Evolutionary conservation across 2,113 vertebrate genomes (phyloP).

Genomic region (Callocephalon fimbriatum): DNA sequence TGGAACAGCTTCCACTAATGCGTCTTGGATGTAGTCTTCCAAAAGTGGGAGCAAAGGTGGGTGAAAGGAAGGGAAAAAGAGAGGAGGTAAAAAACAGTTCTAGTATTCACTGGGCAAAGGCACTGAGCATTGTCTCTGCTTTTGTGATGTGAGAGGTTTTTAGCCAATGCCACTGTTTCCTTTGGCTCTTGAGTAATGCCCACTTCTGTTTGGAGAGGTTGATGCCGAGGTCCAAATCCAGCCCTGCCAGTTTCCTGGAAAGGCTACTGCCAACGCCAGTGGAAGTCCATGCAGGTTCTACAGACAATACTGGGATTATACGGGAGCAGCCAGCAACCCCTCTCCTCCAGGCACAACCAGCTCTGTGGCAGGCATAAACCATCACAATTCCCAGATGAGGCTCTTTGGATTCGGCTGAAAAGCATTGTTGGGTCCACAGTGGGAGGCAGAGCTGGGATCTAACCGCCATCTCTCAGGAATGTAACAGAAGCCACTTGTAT

Average conservation of each 20-base stretch:
- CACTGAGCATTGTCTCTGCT: accelerated
- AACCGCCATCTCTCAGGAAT: neutral
- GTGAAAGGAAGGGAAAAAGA: neutral
- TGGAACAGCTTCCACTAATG: neutral
- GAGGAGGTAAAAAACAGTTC: neutral
- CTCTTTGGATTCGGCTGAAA: neutral
- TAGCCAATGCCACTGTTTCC: neutral
- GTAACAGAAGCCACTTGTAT: neutral
- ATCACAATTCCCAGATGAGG: neutral
- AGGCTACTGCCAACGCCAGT: neutral
- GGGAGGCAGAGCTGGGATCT: neutral
- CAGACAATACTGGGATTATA: neutral
- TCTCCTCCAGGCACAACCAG: neutral
- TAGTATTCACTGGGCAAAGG: neutral
- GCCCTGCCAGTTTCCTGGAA: neutral
- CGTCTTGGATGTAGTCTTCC: neutral
- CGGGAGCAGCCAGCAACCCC: neutral
- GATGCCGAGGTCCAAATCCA: neutral
- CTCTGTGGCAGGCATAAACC: neutral
- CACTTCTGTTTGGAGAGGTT: neutral
- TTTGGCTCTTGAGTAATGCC: neutral
- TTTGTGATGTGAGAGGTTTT: neutral
- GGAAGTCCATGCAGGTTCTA: neutral
- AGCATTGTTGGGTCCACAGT: neutral
- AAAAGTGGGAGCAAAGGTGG: neutral